A percentile compares a stretch with the other conserved stretches of the same genome.
phyloP scores from a whole-genome alignment of 2,888 invertebrate genomes.

The Aelia acuminata region DNA sequence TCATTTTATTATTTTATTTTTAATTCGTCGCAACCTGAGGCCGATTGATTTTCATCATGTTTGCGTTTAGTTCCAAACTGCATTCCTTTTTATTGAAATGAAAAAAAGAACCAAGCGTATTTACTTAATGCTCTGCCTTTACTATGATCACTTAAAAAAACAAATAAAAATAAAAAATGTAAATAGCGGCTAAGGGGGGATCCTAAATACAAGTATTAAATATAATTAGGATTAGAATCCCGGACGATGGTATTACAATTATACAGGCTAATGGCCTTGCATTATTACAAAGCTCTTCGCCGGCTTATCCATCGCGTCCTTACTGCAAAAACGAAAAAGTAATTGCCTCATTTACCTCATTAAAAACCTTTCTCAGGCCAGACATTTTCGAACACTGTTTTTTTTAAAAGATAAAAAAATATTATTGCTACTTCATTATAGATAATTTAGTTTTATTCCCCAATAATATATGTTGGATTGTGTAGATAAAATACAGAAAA shows the following conservation, averaged over 20 bases:
- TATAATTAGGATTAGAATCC: background rate
- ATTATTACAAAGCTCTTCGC: constrained; percentile 33
- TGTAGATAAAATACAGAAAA: too few relatives aligned
- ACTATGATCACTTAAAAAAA: background rate
- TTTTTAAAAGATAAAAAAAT: background rate
- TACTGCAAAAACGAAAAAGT: constrained; percentile 1
- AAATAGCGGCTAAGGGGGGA: background rate
- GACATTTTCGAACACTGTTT: background rate
- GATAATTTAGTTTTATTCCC: background rate
- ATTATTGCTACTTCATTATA: background rate
- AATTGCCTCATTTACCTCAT: constrained; percentile 4
- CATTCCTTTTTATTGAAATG: background rate
- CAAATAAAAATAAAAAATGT: background rate
- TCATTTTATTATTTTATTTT: too few relatives aligned
- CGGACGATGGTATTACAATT: background rate
- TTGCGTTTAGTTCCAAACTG: background rate
- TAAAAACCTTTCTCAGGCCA: constrained; percentile 42
- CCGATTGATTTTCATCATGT: background rate
- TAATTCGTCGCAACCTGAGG: background rate
- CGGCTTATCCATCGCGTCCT: background rate
- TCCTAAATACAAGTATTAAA: constrained; percentile 13
- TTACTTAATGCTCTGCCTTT: background rate
- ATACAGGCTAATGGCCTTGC: constrained; percentile 23
- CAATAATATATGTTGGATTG: background rate
- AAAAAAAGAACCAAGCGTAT: background rate